These are phyloP conservation scores for Protomyctophum bolini DNA, from an alignment of 2,113 vertebrate species.

Conservation along the genomic window DNA sequence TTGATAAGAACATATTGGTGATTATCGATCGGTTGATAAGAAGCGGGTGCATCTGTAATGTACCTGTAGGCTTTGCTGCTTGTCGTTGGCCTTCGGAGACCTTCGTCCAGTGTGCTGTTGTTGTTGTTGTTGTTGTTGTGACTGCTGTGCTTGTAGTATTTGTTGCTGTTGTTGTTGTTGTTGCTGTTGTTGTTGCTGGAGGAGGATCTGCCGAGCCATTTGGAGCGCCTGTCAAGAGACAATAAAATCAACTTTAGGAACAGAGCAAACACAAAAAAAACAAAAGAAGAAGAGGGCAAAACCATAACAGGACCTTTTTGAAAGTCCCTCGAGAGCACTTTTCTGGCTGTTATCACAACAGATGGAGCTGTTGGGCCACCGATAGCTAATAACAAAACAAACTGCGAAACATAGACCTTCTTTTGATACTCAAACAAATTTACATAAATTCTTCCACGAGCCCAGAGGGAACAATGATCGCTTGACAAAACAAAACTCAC, in stretches of 20 bases:
- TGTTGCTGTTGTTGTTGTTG: conserved; percentile 78
- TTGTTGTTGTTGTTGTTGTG: conserved; percentile 81
- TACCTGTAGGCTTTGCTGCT: conserved; percentile 92
- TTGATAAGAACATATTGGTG: too few species aligned
- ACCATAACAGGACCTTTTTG: conserved; percentile 39
- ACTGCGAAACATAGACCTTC: conserved; percentile 36
- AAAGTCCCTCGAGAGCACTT: conserved; percentile 47
- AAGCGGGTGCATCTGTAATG: too few species aligned
- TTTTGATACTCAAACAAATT: conserved; percentile 54
- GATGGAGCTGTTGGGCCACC: conserved; percentile 40
- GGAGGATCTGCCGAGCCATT: conserved; percentile 93
- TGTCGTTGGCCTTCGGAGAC: conserved; percentile 93
- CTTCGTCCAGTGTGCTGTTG: conserved; percentile 85
- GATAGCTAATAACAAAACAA: conserved; percentile 57
- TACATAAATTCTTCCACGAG: conserved; percentile 49
- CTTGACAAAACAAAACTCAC: conserved; percentile 64
- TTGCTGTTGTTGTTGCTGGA: conserved; percentile 84
- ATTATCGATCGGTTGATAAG: too few species aligned
- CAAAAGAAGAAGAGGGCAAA: conserved; percentile 7
- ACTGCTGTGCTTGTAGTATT: conserved; percentile 82
- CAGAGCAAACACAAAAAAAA: conserved; percentile 50
- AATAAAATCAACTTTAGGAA: conserved; percentile 4
- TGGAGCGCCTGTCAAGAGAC: conserved; percentile 85
- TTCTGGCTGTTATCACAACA: conserved; percentile 55
- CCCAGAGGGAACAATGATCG: conserved; percentile 49